A percentile compares a stretch with the other conserved stretches of the same genome.
phyloP scores from a whole-genome alignment of 2,888 invertebrate genomes.

The Tortrix viridana region DNA sequence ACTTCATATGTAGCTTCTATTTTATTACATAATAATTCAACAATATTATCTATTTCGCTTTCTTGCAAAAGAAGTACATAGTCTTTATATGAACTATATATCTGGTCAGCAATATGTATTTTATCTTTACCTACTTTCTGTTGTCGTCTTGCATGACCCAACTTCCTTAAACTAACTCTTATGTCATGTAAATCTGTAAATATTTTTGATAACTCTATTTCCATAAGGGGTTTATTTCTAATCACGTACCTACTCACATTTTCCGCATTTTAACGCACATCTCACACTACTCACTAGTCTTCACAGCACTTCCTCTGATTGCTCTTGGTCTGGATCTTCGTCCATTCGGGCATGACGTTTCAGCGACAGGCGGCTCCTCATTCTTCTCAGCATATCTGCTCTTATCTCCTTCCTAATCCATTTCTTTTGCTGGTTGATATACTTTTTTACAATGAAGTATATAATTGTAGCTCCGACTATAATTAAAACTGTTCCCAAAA shows the following conservation, averaged over 20 bases:
- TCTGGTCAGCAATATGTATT: constrained; percentile 1
- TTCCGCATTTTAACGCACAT: background rate
- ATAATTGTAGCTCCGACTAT: too few relatives aligned
- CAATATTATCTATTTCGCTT: background rate
- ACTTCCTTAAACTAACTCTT: constrained; percentile 20
- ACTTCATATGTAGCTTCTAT: constrained; percentile 3
- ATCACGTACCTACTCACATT: too few relatives aligned
- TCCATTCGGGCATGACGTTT: too few relatives aligned
- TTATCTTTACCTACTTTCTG: constrained; percentile 6
- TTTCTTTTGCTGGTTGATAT: too few relatives aligned
- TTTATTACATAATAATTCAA: constrained; percentile 7
- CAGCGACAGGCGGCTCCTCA: too few relatives aligned
- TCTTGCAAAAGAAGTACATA: background rate
- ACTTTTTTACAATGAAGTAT: too few relatives aligned
- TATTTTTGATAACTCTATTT: constrained; percentile 16
- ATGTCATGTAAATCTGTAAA: constrained; percentile 19
- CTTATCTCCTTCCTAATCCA: too few relatives aligned
- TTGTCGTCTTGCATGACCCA: constrained; percentile 2
- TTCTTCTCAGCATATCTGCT: too few relatives aligned
- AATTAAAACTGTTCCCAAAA: too few relatives aligned
- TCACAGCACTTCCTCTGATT: background rate
- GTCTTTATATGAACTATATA: constrained; percentile 3
- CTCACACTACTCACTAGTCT: background rate
- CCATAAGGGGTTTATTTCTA: constrained; percentile 9
- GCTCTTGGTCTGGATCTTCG: too few relatives aligned